Conservation (phyloP, 2,113 vertebrate species). For the Pycnonotus jocosus region DNA sequence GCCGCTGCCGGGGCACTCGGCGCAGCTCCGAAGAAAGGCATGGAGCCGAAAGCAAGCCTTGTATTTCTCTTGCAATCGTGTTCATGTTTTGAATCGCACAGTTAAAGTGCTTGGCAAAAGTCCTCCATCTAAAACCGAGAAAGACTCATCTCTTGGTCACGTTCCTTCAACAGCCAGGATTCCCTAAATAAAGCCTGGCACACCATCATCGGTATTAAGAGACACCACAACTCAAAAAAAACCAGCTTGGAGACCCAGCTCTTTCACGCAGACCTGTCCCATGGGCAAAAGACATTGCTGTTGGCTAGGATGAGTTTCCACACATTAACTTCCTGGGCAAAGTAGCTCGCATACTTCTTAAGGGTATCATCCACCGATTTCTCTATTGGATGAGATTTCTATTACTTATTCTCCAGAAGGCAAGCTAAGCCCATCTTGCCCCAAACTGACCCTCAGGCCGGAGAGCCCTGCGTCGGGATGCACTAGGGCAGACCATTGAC, state of each 20-base stretch:
- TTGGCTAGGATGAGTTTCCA: background rate
- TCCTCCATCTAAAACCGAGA: background rate
- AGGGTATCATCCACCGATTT: background rate
- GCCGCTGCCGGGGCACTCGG: background rate
- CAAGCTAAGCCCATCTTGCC: background rate
- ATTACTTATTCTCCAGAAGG: background rate
- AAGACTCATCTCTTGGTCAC: background rate
- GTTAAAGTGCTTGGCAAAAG: background rate
- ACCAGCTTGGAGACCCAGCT: background rate
- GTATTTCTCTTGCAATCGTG: accelerated
- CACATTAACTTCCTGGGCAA: too few species aligned
- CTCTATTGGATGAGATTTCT: background rate
- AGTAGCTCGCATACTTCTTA: background rate
- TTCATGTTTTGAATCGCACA: too few species aligned
- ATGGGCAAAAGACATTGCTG: background rate
- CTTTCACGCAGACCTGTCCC: background rate
- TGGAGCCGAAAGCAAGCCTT: background rate
- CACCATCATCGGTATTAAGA: accelerated
- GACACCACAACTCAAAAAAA: background rate
- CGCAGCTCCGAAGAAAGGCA: background rate
- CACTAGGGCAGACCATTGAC: too few species aligned
- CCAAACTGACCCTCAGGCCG: background rate
- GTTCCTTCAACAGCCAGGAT: background rate
- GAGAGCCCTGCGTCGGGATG: too few species aligned
- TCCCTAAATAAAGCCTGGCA: background rate